A percentile compares a stretch with the other conserved stretches of the same genome.
Evolutionary conservation across 2,113 vertebrate species (phyloP).

Genomic region (Riparia riparia): DNA sequence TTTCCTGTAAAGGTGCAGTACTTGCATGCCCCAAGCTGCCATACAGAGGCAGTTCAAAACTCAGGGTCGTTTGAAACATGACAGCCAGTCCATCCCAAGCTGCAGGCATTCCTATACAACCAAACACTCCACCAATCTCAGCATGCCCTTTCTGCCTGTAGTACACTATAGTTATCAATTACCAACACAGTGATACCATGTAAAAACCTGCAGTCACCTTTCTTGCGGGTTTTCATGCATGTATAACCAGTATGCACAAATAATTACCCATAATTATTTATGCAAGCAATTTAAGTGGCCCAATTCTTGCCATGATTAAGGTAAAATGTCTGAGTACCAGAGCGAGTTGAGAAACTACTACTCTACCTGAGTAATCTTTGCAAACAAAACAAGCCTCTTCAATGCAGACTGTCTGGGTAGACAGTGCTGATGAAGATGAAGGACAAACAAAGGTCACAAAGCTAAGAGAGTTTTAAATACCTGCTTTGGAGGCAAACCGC

Average conservation of each 20-base stretch:
- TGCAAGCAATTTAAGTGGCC: neutral
- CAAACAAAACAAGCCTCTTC: neutral
- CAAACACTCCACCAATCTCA: neutral
- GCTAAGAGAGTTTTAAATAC: neutral
- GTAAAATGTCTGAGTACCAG: neutral
- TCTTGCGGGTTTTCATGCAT: neutral
- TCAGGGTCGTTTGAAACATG: accelerated
- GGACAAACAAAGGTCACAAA: conserved; percentile 1
- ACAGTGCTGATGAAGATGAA: neutral
- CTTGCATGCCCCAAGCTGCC: accelerated
- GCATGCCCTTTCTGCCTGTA: neutral
- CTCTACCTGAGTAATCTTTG: neutral
- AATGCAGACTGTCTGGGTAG: neutral
- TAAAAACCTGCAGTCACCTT: neutral
- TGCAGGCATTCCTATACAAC: neutral
- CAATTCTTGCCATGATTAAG: neutral
- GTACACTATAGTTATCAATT: neutral
- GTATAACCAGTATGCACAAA: neutral
- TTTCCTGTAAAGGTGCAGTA: neutral
- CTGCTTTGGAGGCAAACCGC: neutral
- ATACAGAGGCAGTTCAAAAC: accelerated
- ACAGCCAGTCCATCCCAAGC: neutral
- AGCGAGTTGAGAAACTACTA: neutral
- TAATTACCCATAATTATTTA: neutral
- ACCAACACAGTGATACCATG: accelerated